These are phyloP conservation scores for Misgurnus mizolepis DNA, from an alignment of 2,113 vertebrate genomes.

Conservation along the genomic window DNA sequence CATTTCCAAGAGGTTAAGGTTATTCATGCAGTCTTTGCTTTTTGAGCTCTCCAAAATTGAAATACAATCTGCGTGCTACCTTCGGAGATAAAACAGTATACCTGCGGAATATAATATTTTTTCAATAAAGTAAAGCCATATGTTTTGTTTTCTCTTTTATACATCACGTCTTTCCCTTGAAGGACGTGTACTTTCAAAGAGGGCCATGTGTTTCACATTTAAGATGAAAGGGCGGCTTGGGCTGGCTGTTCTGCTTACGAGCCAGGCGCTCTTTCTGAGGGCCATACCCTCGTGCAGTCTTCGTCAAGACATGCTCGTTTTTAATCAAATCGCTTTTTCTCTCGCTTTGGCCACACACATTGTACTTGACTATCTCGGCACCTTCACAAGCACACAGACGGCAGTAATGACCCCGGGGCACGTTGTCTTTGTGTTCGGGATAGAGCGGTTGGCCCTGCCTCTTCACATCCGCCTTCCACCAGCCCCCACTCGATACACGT, in stretches of 20 bases:
- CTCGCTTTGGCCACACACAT: slow-evolving; percentile 49
- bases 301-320: slow-evolving; percentile 49
- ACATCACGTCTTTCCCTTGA: slow-evolving; percentile 50
- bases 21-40: slow-evolving; percentile 1
- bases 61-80: slow-evolving; percentile 21
- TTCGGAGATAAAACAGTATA: slow-evolving; percentile 32
- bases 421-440: slow-evolving; percentile 13
- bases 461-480: not conserved
- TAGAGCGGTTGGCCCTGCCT: slow-evolving; percentile 5
- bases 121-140: slow-evolving; percentile 43
- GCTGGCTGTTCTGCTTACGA: slow-evolving; percentile 46
- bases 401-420: slow-evolving; percentile 20
- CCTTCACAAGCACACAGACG: slow-evolving; percentile 22
- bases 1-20: not conserved
- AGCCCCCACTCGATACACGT: not conserved
- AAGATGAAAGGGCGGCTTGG: slow-evolving; percentile 56
- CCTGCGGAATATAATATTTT: slow-evolving; percentile 52
- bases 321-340: slow-evolving; percentile 43
- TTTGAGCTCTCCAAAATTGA: not conserved
- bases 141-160: slow-evolving; percentile 42
- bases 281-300: slow-evolving; percentile 17
- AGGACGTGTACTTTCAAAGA: slow-evolving; percentile 47
- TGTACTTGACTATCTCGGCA: slow-evolving; percentile 14
- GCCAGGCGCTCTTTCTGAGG: slow-evolving; percentile 27
- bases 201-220: slow-evolving; percentile 63